These are phyloP conservation scores for Pomacea canaliculata DNA, from an alignment of 2,888 invertebrate genomes.

Conservation along the genomic window DNA sequence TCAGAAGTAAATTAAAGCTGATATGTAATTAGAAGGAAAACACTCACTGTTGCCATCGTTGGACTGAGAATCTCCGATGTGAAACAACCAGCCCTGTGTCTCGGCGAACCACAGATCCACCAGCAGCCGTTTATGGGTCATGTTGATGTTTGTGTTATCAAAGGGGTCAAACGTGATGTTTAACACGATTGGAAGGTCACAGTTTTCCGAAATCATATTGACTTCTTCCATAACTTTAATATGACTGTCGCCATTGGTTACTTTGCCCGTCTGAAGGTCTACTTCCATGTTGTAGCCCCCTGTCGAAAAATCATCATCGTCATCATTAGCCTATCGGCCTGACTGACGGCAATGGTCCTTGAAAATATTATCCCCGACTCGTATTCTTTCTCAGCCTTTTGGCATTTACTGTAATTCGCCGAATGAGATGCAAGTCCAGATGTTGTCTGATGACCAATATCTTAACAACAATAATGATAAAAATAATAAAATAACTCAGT, in stretches of 20 bases:
- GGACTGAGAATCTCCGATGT: constrained; percentile 3
- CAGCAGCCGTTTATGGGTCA: background rate
- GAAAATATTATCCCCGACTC: too few species aligned
- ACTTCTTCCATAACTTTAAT: background rate
- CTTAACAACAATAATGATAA: too few species aligned
- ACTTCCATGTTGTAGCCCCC: background rate
- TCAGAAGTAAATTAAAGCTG: too few species aligned
- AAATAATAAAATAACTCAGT: too few species aligned
- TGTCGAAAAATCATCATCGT: background rate
- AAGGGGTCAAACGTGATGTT: background rate
- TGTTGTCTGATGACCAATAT: too few species aligned
- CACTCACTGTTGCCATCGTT: constrained; percentile 4
- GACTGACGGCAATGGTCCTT: too few species aligned
- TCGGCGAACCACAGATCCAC: background rate
- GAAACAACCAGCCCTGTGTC: background rate
- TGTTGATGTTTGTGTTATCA: background rate
- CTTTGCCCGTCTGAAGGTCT: background rate
- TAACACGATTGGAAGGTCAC: background rate
- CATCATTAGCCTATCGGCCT: too few species aligned
- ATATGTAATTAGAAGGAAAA: too few species aligned
- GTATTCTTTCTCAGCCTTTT: too few species aligned
- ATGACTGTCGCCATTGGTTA: background rate
- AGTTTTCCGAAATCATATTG: background rate
- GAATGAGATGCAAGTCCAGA: too few species aligned
- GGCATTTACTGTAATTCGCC: too few species aligned